Base-by-base conservation (phyloP, 2,113 vertebrate species). In the Phyllopteryx taeniolatus region DNA sequence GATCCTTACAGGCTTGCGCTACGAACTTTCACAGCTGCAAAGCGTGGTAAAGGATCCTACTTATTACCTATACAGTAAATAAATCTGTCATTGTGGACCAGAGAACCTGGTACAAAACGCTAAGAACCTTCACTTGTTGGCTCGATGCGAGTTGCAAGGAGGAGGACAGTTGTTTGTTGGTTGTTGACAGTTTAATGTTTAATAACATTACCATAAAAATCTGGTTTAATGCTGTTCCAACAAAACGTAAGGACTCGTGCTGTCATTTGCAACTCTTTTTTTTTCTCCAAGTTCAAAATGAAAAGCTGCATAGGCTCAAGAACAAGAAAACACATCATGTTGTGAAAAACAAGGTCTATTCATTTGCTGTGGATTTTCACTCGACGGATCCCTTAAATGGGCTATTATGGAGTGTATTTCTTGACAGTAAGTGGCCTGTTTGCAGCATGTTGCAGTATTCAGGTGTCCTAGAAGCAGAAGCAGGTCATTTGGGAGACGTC, bases 21-120 rank as follows among this genome's bases (percentile, higher is more conserved):
- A 54, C 19, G 4, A 39, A 54, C 20, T 20, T 54, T 54, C 20
- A 20, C 17, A 20, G 53, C 20, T n/a, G 19, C 20, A 20, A 54
- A 54, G 7, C 20, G 8, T 8, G 53, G 53, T n/a, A 20, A 54
- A 54, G 15, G 20, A 54, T 54, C 15, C 19, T 17, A n/a, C 20
- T 17, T 2, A 6, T 13, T 47, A 9, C 46, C 9, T 47, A n/a
- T 10, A n/a, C 1, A 9, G 53, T 54, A n/a, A n/a, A 20, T 54
- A 54, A n/a, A 54, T 54, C 3, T 54, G 17, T n/a, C 53, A 1
- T n/a, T n/a, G 53, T 59, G 59, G 81, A 85, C 77, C 81, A 49
- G 4, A 15, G 15, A 49, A 83, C 78, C 78, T 67, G 79, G 68
- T 80, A 56, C 79, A 82, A 84, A 86, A 82, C 86, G 83, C 65